Percentiles rank a stretch among this genome's conserved stretches.
Conservation (phyloP, 2,888 invertebrate genomes). For the Euproctis similis region DNA sequence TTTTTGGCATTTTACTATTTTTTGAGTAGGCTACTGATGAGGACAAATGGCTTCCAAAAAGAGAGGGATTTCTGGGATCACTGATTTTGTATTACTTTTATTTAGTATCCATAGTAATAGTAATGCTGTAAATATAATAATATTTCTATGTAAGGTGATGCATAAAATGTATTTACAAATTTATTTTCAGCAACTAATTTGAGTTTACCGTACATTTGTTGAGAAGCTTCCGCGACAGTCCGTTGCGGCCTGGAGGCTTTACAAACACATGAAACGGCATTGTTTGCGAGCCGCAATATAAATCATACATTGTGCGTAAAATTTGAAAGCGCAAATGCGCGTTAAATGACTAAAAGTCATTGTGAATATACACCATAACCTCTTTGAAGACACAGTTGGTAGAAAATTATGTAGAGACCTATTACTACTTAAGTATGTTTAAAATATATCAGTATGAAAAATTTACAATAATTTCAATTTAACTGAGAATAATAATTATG, state of each 20-base stretch:
- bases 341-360: conserved; percentile 36
- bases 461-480: too few relatives aligned
- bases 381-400: conserved; percentile 26
- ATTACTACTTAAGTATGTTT: too few relatives aligned
- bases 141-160: conserved; percentile 12
- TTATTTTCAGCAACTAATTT: conserved; percentile 60
- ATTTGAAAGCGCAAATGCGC: conserved; percentile 40
- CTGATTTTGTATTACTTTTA: too few relatives aligned
- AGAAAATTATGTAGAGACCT: too few relatives aligned
- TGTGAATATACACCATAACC: conserved; percentile 39
- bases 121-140: too few relatives aligned
- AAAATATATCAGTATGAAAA: too few relatives aligned
- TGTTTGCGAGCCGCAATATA: conserved; percentile 68
- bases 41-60: too few relatives aligned
- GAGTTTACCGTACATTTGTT: conserved; percentile 64
- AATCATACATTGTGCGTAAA: conserved; percentile 47
- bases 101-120: too few relatives aligned
- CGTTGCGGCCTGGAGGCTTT: conserved; percentile 34
- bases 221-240: conserved; percentile 53
- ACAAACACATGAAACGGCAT: conserved; percentile 50
- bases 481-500: too few relatives aligned
- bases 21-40: too few relatives aligned
- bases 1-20: too few relatives aligned
- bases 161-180: conserved; percentile 31
- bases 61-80: too few relatives aligned